Evolutionary conservation across 2,113 vertebrate species (phyloP), one percentile per base, ranked within the genome.

Genomic region (Dicrurus megarhynchus): DNA sequence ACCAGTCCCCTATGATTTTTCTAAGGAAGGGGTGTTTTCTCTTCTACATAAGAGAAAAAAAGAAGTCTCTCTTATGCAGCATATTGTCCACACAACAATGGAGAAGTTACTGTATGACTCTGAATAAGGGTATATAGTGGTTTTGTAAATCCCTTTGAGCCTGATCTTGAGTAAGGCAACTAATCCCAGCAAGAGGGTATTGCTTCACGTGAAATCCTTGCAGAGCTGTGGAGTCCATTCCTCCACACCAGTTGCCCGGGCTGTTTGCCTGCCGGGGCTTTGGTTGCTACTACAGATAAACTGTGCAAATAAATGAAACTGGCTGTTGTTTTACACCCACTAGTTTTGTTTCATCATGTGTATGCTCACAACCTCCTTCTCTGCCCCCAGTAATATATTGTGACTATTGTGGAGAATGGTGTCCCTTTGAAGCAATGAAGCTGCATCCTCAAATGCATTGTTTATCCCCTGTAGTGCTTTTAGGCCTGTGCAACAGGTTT

Each of bases 91-190:
- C 19, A 13, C 28, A 80, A 57, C n/a, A 88, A 74, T 74, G 56
- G 61, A 84, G 56, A 79, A 20, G 9, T 90, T 79, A 56, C 78
- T 88, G 18, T 41, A 14, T 83, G 81, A 50, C 49, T 87, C n/a
- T 57, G 39, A 33, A 22, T 46, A 28, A 76, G 55, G 19, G 50
- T n/a, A 28, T 68, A 21, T 13, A 53, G 41, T 85, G 81, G 24
- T 55, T 95, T 87, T 77, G 42, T 88, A 94, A 91, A 91, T 86
- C 63, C 41, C 35, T 89, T 53, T 90, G 63, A 89, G 67, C 55
- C 35, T 42, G 32, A 26, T 37, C 50, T 86, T 83, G 70, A 87
- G 59, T 67, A 56, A 88, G 13, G 37, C 53, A 83, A 3, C 42
- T 74, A 77, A 95, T 93, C 50, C 59, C 67, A 57, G n/a, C 41